Conservation (phyloP, 2,113 vertebrate genomes). For the Chrysemys picta region DNA sequence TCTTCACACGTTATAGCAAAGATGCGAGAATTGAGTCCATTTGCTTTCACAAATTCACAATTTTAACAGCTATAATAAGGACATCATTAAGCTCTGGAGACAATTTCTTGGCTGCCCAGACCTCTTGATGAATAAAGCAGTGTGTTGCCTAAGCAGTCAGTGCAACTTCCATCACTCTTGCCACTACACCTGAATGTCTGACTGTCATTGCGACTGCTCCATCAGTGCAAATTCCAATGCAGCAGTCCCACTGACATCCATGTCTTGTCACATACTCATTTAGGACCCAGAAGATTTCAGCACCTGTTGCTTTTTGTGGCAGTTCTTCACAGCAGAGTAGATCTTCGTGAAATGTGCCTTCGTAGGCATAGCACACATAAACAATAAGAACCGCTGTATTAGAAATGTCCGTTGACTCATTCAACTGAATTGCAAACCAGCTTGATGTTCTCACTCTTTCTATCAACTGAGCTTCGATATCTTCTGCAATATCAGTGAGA, state of each 20-base stretch:
- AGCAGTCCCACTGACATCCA: background rate
- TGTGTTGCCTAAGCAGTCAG: background rate
- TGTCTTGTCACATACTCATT: background rate
- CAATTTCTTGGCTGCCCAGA: background rate
- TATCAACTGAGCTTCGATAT: background rate
- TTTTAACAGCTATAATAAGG: background rate
- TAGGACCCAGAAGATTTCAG: background rate
- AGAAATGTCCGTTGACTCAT: background rate
- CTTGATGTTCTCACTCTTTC: background rate
- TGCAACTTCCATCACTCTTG: background rate
- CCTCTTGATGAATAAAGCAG: background rate
- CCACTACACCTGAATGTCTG: background rate
- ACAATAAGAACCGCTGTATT: background rate
- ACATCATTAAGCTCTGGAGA: background rate
- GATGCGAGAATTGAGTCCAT: background rate
- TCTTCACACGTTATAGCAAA: background rate
- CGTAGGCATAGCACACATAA: background rate
- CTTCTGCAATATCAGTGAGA: background rate
- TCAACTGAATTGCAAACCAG: background rate
- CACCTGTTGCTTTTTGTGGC: background rate
- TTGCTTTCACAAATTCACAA: background rate
- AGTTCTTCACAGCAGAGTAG: background rate
- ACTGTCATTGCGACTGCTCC: background rate
- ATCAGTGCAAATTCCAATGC: background rate
- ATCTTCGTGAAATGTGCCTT: background rate